Evolutionary conservation across 2,797 vertebrate species (phyloP), one percentile per base, ranked within the genome.

Genomic region (Pseudochirops cupreus): DNA sequence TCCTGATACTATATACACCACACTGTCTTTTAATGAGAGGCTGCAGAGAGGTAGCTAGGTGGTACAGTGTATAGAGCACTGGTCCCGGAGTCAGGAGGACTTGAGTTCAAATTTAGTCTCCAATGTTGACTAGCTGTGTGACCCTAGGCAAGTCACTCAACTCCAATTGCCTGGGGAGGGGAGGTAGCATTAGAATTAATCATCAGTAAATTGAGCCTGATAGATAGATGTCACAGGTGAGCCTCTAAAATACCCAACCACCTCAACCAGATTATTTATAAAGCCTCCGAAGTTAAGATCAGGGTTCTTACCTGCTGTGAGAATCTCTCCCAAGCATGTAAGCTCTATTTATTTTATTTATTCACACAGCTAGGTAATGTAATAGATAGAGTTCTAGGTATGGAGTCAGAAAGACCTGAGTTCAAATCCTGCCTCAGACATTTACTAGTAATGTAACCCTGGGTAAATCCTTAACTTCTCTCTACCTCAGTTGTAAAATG

Each of bases 311-410:
- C 5, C 14, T 39, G n/a, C n/a, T 74, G 55, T 95, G 90, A 95
- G 95, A 93, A 59, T 91, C 74, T 92, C 50, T 10, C 56, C 93
- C 91, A 93, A 91, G 94, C 90, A 97, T 96, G 4, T 56, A 91
- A 55, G 14, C 18, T 9, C 39, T 39, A 21, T 74, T 39, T 74
- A 74, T 74, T 21, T 74, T 74, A 74, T 74, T 74, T 39, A 74
- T 74, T 39, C n/a, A 74, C 3, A 3, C 16, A 39, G 14, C 5
- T 74, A 74, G 5, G 16, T 39, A 74, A 0, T 74, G 6, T 74
- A 74, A 21, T 74, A 39, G 33, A 31, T 13, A 67, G 24, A 74
- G 13, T n/a, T 67, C 33, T n/a, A 14, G 62, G n/a, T 74, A 16
- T 74, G n/a, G 11, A 39, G 67, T 74, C 16, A 39, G 18, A 6